phyloP scores from a whole-genome alignment of 2,797 vertebrate genomes.

The Nothura maculosa region DNA sequence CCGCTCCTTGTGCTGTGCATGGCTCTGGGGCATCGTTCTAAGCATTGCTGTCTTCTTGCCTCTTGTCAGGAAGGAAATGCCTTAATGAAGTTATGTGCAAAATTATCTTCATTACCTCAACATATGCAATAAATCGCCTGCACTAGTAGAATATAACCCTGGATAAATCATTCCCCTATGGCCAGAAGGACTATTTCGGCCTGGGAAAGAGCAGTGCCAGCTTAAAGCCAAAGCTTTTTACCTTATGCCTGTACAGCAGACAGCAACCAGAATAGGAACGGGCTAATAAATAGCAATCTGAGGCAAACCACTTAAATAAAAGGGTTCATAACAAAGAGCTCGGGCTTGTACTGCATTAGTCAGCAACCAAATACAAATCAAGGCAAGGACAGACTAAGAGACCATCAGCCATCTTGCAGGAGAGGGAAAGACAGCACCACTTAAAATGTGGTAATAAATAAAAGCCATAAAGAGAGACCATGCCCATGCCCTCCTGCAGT shows the following conservation, averaged over 20 bases:
- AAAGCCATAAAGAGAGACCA: too few species aligned
- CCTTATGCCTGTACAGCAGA: not conserved
- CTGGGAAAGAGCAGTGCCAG: accelerated
- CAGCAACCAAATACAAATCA: not conserved
- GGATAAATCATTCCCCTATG: not conserved
- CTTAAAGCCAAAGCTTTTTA: accelerated
- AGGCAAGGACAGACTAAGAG: not conserved
- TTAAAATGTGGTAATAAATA: too few species aligned
- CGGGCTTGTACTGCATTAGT: not conserved
- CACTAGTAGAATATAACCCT: accelerated
- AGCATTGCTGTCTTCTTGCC: not conserved
- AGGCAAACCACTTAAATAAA: not conserved
- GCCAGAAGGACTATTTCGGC: not conserved
- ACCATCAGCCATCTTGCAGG: not conserved
- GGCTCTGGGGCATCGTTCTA: not conserved
- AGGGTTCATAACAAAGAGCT: not conserved
- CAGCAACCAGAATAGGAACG: not conserved
- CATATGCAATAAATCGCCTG: not conserved
- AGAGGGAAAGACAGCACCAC: too few species aligned
- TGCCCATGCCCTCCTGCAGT: too few species aligned
- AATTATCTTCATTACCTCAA: not conserved
- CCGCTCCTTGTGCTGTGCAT: accelerated
- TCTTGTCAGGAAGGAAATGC: not conserved
- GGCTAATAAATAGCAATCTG: not conserved
- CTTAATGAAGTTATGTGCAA: not conserved